phyloP scores from a whole-genome alignment of 2,888 invertebrate species.

The Perizoma flavofasciatum region DNA sequence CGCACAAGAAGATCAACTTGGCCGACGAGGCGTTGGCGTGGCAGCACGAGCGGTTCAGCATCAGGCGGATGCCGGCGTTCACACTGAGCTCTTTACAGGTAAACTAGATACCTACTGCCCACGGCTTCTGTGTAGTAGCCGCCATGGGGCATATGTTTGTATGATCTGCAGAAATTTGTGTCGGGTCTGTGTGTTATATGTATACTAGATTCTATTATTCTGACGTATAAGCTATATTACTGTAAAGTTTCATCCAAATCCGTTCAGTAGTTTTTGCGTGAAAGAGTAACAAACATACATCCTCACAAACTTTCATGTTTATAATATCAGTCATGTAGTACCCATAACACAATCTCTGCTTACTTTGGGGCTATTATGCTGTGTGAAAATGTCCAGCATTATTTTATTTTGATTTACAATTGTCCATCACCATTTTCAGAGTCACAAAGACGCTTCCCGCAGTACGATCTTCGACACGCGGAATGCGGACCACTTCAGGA shows the following conservation, averaged over 20 bases:
- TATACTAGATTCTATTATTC: too few species aligned
- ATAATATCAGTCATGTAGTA: too few species aligned
- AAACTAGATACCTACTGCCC: not conserved
- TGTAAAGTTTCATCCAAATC: too few species aligned
- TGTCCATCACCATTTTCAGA: slow-evolving; percentile 62
- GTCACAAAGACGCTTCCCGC: slow-evolving; percentile 85
- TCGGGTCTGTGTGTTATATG: too few species aligned
- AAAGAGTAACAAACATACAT: too few species aligned
- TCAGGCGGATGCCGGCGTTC: slow-evolving; percentile 95
- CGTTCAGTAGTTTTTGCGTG: too few species aligned
- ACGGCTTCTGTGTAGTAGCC: not conserved
- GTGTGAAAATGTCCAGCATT: not conserved
- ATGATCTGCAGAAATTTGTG: too few species aligned
- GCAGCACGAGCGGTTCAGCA: slow-evolving; percentile 99
- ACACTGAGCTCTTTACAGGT: slow-evolving; percentile 92
- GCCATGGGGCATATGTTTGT: too few species aligned
- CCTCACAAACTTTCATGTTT: too few species aligned
- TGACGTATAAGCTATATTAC: too few species aligned
- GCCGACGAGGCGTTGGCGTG: slow-evolving; percentile 96
- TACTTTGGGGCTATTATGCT: too few species aligned
- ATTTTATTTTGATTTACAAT: not conserved
- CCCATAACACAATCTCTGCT: too few species aligned
- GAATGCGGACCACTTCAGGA: slow-evolving; percentile 81
- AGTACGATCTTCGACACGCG: slow-evolving; percentile 86
- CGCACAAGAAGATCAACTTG: slow-evolving; percentile 98